These are phyloP conservation scores for Drosophila paranaensis DNA, from an alignment of 2,888 invertebrate genomes.

Conservation along the genomic window DNA sequence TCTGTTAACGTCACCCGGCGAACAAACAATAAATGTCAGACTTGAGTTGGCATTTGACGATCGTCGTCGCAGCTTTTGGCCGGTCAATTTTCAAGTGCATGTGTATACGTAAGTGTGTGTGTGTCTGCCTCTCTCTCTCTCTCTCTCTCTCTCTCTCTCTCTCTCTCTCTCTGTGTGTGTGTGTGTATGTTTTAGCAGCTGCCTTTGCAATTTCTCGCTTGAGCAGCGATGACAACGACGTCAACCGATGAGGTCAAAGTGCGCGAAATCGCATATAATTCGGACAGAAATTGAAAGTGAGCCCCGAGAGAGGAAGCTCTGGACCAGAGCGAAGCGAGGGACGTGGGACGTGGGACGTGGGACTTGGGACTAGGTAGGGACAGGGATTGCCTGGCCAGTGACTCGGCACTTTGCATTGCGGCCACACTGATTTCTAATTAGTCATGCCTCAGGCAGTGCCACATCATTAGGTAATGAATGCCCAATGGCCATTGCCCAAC, in stretches of 20 bases:
- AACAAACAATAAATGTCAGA: conserved; percentile 62
- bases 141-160: conserved; percentile 1
- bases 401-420: conserved; percentile 66
- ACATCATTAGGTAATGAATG: conserved; percentile 70
- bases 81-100: conserved; percentile 66
- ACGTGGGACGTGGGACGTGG: not conserved
- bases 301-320: conserved; percentile 14
- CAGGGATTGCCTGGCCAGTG: conserved; percentile 32
- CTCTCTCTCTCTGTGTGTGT: conserved; percentile 11
- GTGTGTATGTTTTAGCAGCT: conserved; percentile 50
- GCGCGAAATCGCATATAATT: conserved; percentile 71
- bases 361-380: conserved; percentile 1
- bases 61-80: conserved; percentile 60
- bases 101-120: conserved; percentile 4
- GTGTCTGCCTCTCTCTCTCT: conserved; percentile 4
- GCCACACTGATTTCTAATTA: conserved; percentile 61
- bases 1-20: conserved; percentile 43
- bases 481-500: conserved; percentile 53
- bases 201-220: conserved; percentile 73
- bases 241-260: conserved; percentile 56
- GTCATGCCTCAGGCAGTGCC: conserved; percentile 69
- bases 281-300: conserved; percentile 70
- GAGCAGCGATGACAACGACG: conserved; percentile 58
- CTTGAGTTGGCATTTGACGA: conserved; percentile 66
- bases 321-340: not conserved